Evolutionary conservation across 2,797 vertebrate species (phyloP).

Genomic region (Paedocypris micromegethes): DNA sequence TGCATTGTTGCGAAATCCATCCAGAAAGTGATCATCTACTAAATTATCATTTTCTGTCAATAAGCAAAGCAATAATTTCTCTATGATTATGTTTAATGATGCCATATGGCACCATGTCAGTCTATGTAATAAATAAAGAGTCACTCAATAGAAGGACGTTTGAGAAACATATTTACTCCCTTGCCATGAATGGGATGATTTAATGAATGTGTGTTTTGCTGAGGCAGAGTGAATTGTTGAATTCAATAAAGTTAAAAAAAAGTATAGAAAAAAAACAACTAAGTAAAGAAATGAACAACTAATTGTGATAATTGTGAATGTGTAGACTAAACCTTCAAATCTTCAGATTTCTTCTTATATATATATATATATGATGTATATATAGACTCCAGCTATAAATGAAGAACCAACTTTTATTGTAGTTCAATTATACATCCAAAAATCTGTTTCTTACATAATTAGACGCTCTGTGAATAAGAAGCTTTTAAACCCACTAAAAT

Average conservation of each 20-base stretch:
- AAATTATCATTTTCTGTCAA: constrained; percentile 45
- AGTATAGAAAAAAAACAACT: constrained; percentile 50
- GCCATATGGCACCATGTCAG: constrained; percentile 49
- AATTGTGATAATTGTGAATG: constrained; percentile 49
- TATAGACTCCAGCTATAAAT: too few species aligned
- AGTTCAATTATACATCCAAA: too few species aligned
- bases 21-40: constrained; percentile 33
- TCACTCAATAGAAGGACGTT: constrained; percentile 36
- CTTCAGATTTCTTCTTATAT: too few species aligned
- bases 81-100: constrained; percentile 51
- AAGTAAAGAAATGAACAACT: constrained; percentile 66
- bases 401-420: too few species aligned
- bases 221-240: constrained; percentile 52
- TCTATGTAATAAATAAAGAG: constrained; percentile 40
- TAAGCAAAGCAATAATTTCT: constrained; percentile 47
- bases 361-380: too few species aligned
- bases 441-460: neutral
- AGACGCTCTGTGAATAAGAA: constrained; percentile 36
- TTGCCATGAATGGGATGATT: constrained; percentile 13
- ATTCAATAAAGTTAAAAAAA: constrained; percentile 55
- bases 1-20: constrained; percentile 33
- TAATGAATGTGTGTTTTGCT: constrained; percentile 55
- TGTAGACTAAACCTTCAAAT: too few species aligned
- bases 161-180: constrained; percentile 23
- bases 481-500: constrained; percentile 74